Evolutionary conservation across 2,797 vertebrate species (phyloP), one percentile per base, ranked within the genome.

Genomic region (Rhyacichthys aspro): DNA sequence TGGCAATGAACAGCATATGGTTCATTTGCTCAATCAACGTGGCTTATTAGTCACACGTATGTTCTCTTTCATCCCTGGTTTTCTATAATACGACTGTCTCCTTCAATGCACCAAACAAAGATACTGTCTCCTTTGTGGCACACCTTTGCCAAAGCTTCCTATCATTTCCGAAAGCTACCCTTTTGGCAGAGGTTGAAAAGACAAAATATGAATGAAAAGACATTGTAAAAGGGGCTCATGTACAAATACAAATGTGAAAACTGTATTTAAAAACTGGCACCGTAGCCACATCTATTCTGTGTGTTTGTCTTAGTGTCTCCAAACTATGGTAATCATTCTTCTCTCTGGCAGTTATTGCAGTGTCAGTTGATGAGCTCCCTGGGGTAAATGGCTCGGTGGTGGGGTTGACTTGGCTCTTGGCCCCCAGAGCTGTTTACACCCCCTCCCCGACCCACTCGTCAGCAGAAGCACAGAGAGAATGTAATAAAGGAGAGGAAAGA

Each of bases 391-490:
- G 59, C 32, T 58, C 36, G 11, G 0, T 15, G 2, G 43, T 55
- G 52, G 43, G 19, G 33, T 19, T 18, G 23, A 42, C 43, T 41
- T 32, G 15, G 8, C 63, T 53, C 2, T 0, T 41, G 1, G 59
- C 23, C 66, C 70, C 54, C 48, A 41, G 56, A 75, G 67, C 72
- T 63, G 79, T 76, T 76, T 82, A 74, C 70, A 63, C 61, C 72
- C 55, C 54, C 57, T 48, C 34, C 16, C 49, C 17, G 7, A 14
- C 39, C 34, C 55, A 66, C 67, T 63, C 63, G 64, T 69, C 72
- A 73, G 15, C 59, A 60, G 12, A 37, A 67, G 66, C 58, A 55
- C 50, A 1, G 5, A 11, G 19, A 52, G 52, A 37, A 18, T 58
- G 60, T 55, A 67, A 72, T 65, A 61, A 73, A 37, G 44, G 44